These are phyloP conservation scores for Lamproptera curius DNA, from an alignment of 2,888 invertebrate species.

Conservation along the genomic window DNA sequence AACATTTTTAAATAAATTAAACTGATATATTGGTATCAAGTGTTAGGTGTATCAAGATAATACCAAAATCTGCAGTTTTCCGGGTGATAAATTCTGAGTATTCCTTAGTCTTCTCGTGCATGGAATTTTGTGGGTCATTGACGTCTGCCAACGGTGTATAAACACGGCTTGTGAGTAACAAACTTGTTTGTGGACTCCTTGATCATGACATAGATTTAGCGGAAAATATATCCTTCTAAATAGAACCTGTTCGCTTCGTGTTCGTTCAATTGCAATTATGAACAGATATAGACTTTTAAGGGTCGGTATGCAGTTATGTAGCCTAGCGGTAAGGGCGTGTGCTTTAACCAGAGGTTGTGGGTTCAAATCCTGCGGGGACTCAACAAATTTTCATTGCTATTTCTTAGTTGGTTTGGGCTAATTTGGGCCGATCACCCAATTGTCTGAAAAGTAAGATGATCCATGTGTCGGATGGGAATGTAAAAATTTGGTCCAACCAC, in stretches of 20 bases:
- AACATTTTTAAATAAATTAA: too few species aligned
- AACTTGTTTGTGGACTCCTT: slow-evolving; percentile 58
- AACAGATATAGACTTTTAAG: slow-evolving; percentile 30
- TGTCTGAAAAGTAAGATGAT: too few species aligned
- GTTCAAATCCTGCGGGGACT: too few species aligned
- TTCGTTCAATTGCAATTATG: slow-evolving; percentile 42
- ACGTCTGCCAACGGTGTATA: slow-evolving; percentile 42
- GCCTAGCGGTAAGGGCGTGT: too few species aligned
- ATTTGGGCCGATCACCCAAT: too few species aligned
- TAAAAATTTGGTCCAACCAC: too few species aligned
- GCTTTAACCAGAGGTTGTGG: too few species aligned
- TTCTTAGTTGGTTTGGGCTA: too few species aligned
- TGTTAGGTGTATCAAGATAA: too few species aligned
- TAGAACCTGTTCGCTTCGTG: slow-evolving; percentile 53
- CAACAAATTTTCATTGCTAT: too few species aligned
- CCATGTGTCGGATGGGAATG: too few species aligned
- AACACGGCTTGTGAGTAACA: slow-evolving; percentile 53
- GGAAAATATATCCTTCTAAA: slow-evolving; percentile 60
- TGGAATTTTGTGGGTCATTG: slow-evolving; percentile 56
- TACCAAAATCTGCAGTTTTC: slow-evolving; percentile 2
- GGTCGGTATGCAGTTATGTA: slow-evolving; percentile 1
- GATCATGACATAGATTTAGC: slow-evolving; percentile 71
- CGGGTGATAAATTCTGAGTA: slow-evolving; percentile 24
- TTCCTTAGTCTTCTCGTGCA: slow-evolving; percentile 31
- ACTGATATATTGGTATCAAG: too few species aligned